phyloP scores from a whole-genome alignment of 2,888 invertebrate species.

The Biston stratarius region DNA sequence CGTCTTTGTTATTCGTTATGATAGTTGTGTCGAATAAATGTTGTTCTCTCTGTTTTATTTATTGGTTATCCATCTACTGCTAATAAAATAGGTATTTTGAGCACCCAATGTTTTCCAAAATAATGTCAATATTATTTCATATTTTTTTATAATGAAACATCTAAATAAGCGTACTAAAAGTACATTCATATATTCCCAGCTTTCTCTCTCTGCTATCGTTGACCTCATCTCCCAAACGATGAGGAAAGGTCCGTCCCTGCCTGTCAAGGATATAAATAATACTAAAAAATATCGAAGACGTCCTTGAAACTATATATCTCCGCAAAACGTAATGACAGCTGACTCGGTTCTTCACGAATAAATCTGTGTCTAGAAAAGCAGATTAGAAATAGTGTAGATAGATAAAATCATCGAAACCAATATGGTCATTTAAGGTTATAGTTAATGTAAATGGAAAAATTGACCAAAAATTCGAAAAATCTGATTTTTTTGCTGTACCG shows the following conservation, averaged over 20 bases:
- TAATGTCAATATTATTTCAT: no score
- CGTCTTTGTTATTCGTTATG: no score
- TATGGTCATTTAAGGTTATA: no score
- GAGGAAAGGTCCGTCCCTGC: conserved; percentile 7
- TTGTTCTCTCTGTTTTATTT: no score
- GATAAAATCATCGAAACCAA: background rate
- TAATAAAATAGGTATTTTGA: no score
- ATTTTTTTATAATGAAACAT: background rate
- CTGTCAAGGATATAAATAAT: conserved; percentile 28
- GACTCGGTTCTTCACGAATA: conserved; percentile 48
- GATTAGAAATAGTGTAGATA: background rate
- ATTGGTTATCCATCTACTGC: no score
- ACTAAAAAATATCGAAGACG: conserved; percentile 18
- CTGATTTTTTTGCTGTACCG: no score
- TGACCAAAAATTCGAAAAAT: no score
- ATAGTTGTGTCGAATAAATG: no score
- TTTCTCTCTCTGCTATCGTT: background rate
- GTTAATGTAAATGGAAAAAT: no score
- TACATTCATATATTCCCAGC: background rate
- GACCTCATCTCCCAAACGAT: conserved; percentile 14
- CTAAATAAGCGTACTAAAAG: background rate
- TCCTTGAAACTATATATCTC: conserved; percentile 20
- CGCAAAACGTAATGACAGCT: conserved; percentile 43
- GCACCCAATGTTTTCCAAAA: no score
- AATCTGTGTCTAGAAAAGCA: conserved; percentile 40